Percentiles rank a stretch among this genome's conserved stretches.
These are phyloP conservation scores for Prostheceraeus crozeri DNA, from an alignment of 2,888 invertebrate genomes.

Conservation along the genomic window DNA sequence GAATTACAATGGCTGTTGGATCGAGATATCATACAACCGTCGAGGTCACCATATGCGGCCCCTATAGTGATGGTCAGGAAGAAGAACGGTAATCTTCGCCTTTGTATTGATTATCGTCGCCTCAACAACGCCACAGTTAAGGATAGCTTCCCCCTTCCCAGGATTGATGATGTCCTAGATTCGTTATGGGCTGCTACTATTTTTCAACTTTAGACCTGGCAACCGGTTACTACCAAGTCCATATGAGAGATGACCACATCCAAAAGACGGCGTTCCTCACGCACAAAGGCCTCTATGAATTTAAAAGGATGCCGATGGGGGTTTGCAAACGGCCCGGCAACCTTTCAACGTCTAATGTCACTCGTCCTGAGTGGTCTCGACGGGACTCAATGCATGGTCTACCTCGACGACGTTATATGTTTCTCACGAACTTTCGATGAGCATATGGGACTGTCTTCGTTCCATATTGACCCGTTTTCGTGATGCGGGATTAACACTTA, in stretches of 20 bases:
- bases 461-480: no score
- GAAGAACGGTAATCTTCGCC: background rate
- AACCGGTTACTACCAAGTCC: background rate
- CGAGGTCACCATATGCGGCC: background rate
- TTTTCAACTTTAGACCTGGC: background rate
- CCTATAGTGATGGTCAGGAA: background rate
- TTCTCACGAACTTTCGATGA: no score
- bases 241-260: background rate
- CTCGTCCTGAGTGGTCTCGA: no score
- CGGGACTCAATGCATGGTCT: no score
- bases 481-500: no score
- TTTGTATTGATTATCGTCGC: background rate
- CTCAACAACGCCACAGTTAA: background rate
- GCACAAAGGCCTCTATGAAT: slow-evolving; percentile 1
- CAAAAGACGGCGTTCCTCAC: background rate
- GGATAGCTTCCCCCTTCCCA: background rate
- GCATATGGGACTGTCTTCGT: no score
- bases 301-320: background rate
- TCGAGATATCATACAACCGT: background rate
- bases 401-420: no score
- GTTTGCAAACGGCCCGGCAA: no score
- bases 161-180: background rate
- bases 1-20: background rate
- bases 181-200: background rate
- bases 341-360: no score